Conservation (phyloP, 2,888 invertebrate species). For the Unio delphinus region DNA sequence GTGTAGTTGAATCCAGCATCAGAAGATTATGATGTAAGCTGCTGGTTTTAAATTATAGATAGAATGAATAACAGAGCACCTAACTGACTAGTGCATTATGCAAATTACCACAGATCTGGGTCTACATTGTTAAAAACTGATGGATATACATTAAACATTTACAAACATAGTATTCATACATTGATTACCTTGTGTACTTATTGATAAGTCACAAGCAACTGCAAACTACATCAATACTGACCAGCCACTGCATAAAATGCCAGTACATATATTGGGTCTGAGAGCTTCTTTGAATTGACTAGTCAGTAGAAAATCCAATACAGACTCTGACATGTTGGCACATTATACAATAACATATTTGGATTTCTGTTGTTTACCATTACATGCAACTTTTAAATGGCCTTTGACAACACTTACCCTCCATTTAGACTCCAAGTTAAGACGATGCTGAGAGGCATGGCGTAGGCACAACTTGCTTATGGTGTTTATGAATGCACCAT, state of each 20-base stretch:
- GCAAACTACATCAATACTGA: too few species aligned
- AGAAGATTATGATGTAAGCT: too few species aligned
- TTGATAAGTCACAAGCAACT: too few species aligned
- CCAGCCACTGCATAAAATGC: background rate
- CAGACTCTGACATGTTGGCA: background rate
- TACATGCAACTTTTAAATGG: background rate
- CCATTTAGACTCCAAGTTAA: conserved; percentile 43
- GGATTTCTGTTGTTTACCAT: background rate
- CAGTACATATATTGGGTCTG: background rate
- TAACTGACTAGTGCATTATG: too few species aligned
- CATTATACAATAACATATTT: background rate
- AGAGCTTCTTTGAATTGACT: background rate
- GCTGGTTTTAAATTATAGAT: too few species aligned
- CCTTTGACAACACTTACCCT: conserved; percentile 27
- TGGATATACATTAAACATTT: too few species aligned
- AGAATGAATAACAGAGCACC: too few species aligned
- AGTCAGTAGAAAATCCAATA: background rate
- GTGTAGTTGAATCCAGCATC: too few species aligned
- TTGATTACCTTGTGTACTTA: too few species aligned
- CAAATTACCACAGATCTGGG: too few species aligned
- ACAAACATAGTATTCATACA: too few species aligned
- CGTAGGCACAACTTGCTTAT: conserved; percentile 46
- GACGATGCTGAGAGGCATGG: conserved; percentile 47
- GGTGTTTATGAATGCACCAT: conserved; percentile 42
- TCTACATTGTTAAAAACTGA: too few species aligned